phyloP scores from a whole-genome alignment of 2,113 vertebrate species.

The Fulmarus glacialis region DNA sequence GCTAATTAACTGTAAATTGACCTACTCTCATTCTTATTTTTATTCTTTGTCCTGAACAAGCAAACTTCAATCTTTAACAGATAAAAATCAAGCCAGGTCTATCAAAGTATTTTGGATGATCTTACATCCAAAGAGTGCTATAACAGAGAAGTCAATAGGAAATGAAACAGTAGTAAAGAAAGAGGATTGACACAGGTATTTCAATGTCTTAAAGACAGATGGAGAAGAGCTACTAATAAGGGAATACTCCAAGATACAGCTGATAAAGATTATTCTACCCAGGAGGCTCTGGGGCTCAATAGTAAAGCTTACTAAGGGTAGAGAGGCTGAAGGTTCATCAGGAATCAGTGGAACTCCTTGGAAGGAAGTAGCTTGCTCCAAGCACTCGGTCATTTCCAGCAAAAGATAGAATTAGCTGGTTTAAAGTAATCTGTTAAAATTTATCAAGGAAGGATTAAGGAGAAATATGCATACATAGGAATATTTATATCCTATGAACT shows the following conservation, averaged over 20 bases:
- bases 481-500: neutral
- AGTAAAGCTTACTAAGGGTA: neutral
- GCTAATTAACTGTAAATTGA: neutral
- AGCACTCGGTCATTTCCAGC: neutral
- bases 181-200: neutral
- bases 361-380: neutral
- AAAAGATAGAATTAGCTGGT: neutral
- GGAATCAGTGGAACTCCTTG: neutral
- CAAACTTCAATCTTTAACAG: neutral
- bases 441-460: neutral
- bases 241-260: neutral
- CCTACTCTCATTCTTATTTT: neutral
- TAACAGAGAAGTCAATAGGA: neutral
- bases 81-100: neutral
- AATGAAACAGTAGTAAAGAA: neutral
- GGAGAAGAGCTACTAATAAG: neutral
- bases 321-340: neutral
- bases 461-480: neutral
- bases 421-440: neutral
- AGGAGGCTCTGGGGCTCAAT: neutral
- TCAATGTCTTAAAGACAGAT: neutral
- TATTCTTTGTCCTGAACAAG: neutral
- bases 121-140: neutral
- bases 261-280: neutral
- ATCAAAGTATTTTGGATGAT: neutral